Evolutionary conservation across 2,888 invertebrate species (phyloP), one percentile per base, ranked within the genome.

Genomic region (Pristionchus fissidentatus): DNA sequence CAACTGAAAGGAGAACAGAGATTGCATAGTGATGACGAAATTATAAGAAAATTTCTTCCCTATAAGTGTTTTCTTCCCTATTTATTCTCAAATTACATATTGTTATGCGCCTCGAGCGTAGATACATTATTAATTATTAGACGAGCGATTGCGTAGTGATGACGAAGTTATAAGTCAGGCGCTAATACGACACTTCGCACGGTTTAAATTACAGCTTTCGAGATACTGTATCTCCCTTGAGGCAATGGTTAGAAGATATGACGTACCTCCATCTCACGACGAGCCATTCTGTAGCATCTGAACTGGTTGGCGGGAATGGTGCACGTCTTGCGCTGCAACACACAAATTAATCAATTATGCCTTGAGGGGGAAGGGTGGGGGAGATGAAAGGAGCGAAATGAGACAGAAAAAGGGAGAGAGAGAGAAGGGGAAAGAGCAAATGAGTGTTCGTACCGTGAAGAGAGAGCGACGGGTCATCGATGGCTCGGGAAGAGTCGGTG

Each of bases 291-390:
- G 43, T 70, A 70, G 32, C 10, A 8, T n/a, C 70, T 38, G 70
- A 70, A 70, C n/a, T 7, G 3, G 41, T 70, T 29, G 5, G 41
- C 70, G 22, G 70, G 70, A 35, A 43, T 41, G 41, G 8, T 2
- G 13, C 38, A 35, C 10, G n/a, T 70, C 70, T 70, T 43, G 70
- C 70, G 70, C 70, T 70, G 38, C 22, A 66, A 38, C 5, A n/a
- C 15, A 55, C n/a, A n/a, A n/a, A n/a, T 22, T 8, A 4, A 32
- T 60, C 29, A 26, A 0, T n/a, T 57, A 26, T 57, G 3, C 0
- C 26, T 26, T 55, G 19, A 22, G 1, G 26, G 1, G 22, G 7
- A 7, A n/a, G 26, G 2, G 26, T n/a, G 26, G 55, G 22, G 5
- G 7, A 5, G 29, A 29, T 29, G 26, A 32, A 8, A 32, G 13